phyloP scores from a whole-genome alignment of 2,888 invertebrate genomes.

The Scelioninae gen. 1 region DNA sequence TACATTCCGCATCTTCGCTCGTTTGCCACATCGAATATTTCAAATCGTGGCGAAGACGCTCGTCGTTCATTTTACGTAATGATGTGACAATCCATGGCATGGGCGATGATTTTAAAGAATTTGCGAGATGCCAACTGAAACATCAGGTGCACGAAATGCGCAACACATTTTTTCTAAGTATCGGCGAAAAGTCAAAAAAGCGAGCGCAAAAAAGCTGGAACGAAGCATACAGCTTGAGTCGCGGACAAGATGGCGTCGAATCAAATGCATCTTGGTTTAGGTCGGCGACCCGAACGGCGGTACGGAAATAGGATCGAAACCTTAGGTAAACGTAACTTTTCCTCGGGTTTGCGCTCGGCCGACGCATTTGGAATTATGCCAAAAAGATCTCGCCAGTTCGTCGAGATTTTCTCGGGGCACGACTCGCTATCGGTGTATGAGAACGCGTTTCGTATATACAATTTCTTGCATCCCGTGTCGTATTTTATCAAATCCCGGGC shows the following conservation, averaged over 20 bases:
- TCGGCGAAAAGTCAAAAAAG: neutral
- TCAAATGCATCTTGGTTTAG: conserved; percentile 68
- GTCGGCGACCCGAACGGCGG: conserved; percentile 77
- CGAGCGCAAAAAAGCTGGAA: neutral
- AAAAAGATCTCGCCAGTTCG: conserved; percentile 77
- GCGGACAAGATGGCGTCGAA: conserved; percentile 55
- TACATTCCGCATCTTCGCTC: conserved; percentile 53
- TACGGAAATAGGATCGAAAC: conserved; percentile 82
- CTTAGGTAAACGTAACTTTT: conserved; percentile 82
- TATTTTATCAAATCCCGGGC: conserved; percentile 55
- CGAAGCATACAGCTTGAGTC: neutral
- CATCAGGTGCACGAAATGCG: neutral
- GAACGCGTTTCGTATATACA: conserved; percentile 41
- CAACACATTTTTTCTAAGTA: neutral
- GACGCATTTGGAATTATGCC: conserved; percentile 80
- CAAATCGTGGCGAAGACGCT: conserved; percentile 41
- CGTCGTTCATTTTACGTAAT: conserved; percentile 28
- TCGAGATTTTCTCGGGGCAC: conserved; percentile 64
- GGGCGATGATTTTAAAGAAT: conserved; percentile 33
- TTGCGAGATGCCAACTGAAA: conserved; percentile 14
- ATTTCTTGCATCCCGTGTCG: conserved; percentile 50
- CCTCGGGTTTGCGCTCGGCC: conserved; percentile 76
- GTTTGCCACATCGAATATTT: conserved; percentile 50
- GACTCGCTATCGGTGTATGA: conserved; percentile 42
- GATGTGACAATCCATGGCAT: conserved; percentile 33